Percentiles rank a stretch among this genome's conserved stretches.
Conservation (phyloP, 2,113 vertebrate species). For the Pygoscelis antarcticus region DNA sequence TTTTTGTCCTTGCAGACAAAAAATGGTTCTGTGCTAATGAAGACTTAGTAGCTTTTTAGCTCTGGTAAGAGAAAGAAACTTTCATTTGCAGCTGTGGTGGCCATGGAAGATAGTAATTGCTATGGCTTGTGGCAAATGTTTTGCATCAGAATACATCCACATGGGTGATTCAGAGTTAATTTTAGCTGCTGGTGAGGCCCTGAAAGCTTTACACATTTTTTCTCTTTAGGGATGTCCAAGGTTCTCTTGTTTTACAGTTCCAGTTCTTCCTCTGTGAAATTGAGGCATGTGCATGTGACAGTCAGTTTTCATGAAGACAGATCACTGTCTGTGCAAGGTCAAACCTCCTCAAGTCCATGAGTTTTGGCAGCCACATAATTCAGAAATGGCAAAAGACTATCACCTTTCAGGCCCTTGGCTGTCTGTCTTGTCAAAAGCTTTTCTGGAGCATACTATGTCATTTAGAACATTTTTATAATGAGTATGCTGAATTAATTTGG, state of each 20-base stretch:
- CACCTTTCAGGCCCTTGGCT: constrained; percentile 51
- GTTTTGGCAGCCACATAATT: constrained; percentile 69
- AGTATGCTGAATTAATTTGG: background rate
- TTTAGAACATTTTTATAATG: constrained; percentile 12
- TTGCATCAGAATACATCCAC: constrained; percentile 1
- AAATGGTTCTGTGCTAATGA: background rate
- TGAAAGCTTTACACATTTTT: constrained; percentile 65
- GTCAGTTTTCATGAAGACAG: constrained; percentile 76
- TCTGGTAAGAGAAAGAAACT: background rate
- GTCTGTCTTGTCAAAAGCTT: constrained; percentile 33
- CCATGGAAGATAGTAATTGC: background rate
- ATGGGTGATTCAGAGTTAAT: constrained; percentile 60
- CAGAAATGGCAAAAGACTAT: constrained; percentile 67
- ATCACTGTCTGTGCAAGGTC: constrained; percentile 79
- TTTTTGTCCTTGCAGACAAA: constrained; percentile 38
- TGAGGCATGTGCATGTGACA: constrained; percentile 75
- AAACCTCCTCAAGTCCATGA: constrained; percentile 65
- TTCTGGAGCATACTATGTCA: constrained; percentile 4
- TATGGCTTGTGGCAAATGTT: background rate
- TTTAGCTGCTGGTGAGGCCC: constrained; percentile 48
- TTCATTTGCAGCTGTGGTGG: background rate
- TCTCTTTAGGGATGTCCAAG: constrained; percentile 71
- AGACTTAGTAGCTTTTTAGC: constrained; percentile 19
- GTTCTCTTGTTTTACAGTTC: constrained; percentile 54
- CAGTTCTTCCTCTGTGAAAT: constrained; percentile 72